Conservation (phyloP, 2,113 vertebrate species). For the Ctenomys sociabilis region DNA sequence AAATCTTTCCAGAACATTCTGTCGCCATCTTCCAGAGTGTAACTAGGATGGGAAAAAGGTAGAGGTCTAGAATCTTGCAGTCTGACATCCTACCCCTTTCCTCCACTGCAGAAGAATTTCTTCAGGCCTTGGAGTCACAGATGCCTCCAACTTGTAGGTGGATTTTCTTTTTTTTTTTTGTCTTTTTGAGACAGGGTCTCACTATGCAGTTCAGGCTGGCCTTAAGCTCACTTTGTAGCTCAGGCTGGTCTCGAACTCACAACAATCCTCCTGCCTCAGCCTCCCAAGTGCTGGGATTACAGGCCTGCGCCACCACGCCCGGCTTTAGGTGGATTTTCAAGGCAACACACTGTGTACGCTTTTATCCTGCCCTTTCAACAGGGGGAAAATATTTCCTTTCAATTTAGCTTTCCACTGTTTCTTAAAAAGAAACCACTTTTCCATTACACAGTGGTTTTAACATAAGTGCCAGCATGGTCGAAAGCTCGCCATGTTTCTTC, state of each 20-base stretch:
- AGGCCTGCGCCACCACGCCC: too few relatives aligned
- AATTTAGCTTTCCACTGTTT: not conserved
- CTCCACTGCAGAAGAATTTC: not conserved
- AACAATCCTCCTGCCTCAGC: too few relatives aligned
- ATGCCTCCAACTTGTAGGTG: not conserved
- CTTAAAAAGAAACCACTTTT: slow-evolving; percentile 36
- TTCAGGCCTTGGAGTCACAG: not conserved
- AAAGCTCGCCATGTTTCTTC: not conserved
- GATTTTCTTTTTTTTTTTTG: too few relatives aligned
- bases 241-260: too few relatives aligned
- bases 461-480: not conserved
- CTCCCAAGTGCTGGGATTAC: too few relatives aligned
- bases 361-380: not conserved
- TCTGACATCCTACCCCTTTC: not conserved
- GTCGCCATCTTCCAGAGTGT: not conserved
- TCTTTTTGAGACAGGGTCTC: too few relatives aligned
- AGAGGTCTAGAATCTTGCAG: not conserved
- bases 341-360: not conserved
- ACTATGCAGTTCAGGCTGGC: too few relatives aligned
- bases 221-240: too few relatives aligned
- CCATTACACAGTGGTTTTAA: not conserved
- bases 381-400: slow-evolving; percentile 64
- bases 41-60: not conserved
- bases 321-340: not conserved
- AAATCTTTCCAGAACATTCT: not conserved